These are phyloP conservation scores for Taeniopygia guttata DNA, from an alignment of 2,797 vertebrate genomes.

Conservation along the genomic window DNA sequence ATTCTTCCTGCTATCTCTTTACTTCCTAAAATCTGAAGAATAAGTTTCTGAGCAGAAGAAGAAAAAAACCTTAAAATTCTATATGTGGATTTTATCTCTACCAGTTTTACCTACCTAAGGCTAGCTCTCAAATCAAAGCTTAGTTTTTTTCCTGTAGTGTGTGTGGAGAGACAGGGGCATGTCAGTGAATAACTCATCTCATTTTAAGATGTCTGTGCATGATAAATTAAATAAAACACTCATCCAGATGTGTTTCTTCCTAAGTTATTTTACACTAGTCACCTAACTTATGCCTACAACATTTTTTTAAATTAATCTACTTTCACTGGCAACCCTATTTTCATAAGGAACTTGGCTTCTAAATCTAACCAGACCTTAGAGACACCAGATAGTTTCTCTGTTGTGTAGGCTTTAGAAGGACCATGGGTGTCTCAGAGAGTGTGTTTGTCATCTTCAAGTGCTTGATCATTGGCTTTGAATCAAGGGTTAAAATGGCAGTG, in stretches of 20 bases:
- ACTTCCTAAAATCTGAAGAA: not conserved
- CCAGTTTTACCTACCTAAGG: not conserved
- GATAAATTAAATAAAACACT: slow-evolving; percentile 20
- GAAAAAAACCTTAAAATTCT: not conserved
- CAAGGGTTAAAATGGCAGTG: not conserved
- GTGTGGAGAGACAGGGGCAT: not conserved
- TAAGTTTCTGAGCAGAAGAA: slow-evolving; percentile 7
- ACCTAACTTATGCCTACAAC: not conserved
- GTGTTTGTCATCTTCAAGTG: not conserved
- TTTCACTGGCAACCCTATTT: not conserved
- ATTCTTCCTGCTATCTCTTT: not conserved
- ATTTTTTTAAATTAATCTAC: not conserved
- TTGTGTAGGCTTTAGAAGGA: not conserved
- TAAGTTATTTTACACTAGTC: not conserved
- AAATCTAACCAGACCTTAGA: not conserved
- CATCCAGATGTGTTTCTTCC: not conserved
- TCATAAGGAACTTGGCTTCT: not conserved
- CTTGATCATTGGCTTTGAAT: not conserved
- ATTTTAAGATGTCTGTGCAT: not conserved
- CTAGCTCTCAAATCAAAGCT: not conserved
- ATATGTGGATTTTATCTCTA: not conserved
- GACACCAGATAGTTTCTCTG: not conserved
- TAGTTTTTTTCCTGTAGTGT: not conserved
- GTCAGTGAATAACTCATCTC: not conserved
- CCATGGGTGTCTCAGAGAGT: not conserved